Evolutionary conservation across 2,113 vertebrate genomes (phyloP).

Genomic region (Barbus barbus): DNA sequence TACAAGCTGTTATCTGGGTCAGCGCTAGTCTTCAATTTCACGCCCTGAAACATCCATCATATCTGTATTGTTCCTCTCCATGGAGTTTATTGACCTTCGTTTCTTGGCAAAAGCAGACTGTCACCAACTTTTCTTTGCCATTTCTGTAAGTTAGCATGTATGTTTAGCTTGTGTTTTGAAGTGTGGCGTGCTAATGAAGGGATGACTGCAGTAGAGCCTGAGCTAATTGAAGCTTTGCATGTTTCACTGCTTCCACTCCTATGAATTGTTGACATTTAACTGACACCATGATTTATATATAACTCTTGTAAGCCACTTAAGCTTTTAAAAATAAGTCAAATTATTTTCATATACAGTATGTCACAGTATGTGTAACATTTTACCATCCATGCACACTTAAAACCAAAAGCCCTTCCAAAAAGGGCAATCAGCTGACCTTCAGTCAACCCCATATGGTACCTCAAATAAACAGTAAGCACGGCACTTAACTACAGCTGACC

Average conservation of each 20-base stretch:
- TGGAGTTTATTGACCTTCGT: conserved; percentile 16
- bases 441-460: conserved; percentile 20
- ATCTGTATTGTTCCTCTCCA: conserved; percentile 31
- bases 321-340: neutral
- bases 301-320: conserved; percentile 21
- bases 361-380: neutral
- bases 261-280: conserved; percentile 62
- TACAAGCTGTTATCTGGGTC: conserved; percentile 55
- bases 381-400: too few species aligned
- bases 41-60: conserved; percentile 42
- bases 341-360: neutral
- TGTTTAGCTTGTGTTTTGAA: conserved; percentile 25
- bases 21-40: conserved; percentile 48
- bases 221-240: conserved; percentile 67
- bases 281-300: conserved; percentile 61
- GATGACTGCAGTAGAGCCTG: conserved; percentile 52
- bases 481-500: conserved; percentile 32
- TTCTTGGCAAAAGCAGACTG: conserved; percentile 22
- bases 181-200: conserved; percentile 3
- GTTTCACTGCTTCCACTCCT: conserved; percentile 64
- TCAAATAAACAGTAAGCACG: neutral
- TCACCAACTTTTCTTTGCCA: conserved; percentile 37
- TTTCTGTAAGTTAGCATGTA: conserved; percentile 23
- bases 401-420: neutral
- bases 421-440: conserved; percentile 38